Base-by-base conservation (phyloP, 1,140 invertebrate genomes). In the Sminthurides bifidus region DNA sequence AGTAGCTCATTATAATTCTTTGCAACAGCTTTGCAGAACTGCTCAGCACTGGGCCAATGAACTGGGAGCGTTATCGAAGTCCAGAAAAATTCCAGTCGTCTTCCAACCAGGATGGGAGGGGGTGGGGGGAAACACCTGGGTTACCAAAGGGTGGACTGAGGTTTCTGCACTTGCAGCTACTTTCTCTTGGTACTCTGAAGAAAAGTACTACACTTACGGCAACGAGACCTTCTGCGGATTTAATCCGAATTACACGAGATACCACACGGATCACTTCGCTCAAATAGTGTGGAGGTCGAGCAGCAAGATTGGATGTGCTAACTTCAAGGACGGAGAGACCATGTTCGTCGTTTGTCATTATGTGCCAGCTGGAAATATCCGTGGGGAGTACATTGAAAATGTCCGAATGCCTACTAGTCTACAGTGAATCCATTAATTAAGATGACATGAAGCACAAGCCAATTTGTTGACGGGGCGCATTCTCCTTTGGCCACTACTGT, bases 291-390 rank as follows among this genome's bases (percentile, higher is more conserved):
- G 87, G 87, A 83, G 80, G 66, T 74, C 70, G 8, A 81, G 77
- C 1, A 77, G 70, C 56, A 79, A 86, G 66, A 70, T 90, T 58
- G 87, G 86, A 1, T 77, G 88, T 8, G 86, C 81, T 2, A 76
- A 77, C 61, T 82, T 84, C n/a, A 79, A 72, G 59, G 79, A 70
- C 70, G 71, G 72, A n/a, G n/a, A 35, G 33, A 57, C 43, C 30
- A 35, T 35, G 8, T 64, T 55, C 24, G 58, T 64, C 30, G 58
- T 60, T 17, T 84, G 82, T 21, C 87, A 90, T 71, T 93, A 92
- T 68, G 79, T 78, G 66, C 89, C 89, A 0, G 79, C 86, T 5
- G 90, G 90, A 1, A 92, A 92, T 69, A 80, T 85, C 56, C 72
- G 87, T 2, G 86, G 85, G 8, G 78, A 79, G 64, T 92, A 85